phyloP scores from a whole-genome alignment of 1,140 invertebrate genomes.

The Brachionus rotundiformis region DNA sequence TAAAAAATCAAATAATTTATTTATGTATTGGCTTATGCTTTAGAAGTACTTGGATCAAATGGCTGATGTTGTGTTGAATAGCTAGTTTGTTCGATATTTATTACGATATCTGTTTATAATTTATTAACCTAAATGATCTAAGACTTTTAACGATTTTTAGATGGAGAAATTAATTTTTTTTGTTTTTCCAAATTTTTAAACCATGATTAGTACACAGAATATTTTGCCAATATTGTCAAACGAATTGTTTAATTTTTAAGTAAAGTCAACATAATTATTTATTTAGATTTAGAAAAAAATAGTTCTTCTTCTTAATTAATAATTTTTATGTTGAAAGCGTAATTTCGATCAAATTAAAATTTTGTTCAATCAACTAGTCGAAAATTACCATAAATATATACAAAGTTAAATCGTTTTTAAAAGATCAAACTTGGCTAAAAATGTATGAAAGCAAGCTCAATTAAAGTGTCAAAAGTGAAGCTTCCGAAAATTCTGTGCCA shows the following conservation, averaged over 20 bases:
- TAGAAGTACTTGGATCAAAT: constrained; percentile 1
- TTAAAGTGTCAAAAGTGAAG: neutral
- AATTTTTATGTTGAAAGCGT: neutral
- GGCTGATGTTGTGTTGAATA: neutral
- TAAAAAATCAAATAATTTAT: neutral
- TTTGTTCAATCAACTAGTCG: neutral
- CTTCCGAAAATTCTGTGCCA: neutral
- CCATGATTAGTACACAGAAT: too few species aligned
- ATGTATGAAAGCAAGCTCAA: neutral
- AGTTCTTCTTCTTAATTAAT: neutral
- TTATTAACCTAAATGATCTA: constrained; percentile 30
- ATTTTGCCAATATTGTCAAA: too few species aligned
- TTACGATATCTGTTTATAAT: constrained; percentile 43
- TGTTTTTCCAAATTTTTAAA: neutral
- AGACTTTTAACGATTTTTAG: neutral
- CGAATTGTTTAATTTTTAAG: too few species aligned
- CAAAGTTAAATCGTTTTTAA: neutral
- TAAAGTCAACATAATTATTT: too few species aligned
- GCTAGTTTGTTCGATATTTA: constrained; percentile 18
- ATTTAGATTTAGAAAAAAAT: neutral
- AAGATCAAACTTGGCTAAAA: neutral
- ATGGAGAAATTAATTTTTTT: too few species aligned
- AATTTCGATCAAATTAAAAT: neutral
- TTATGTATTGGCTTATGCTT: constrained; percentile 7
- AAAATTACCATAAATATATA: neutral